Evolutionary conservation across 1,140 invertebrate species (phyloP).

Genomic region (Leptopilina boulardi): DNA sequence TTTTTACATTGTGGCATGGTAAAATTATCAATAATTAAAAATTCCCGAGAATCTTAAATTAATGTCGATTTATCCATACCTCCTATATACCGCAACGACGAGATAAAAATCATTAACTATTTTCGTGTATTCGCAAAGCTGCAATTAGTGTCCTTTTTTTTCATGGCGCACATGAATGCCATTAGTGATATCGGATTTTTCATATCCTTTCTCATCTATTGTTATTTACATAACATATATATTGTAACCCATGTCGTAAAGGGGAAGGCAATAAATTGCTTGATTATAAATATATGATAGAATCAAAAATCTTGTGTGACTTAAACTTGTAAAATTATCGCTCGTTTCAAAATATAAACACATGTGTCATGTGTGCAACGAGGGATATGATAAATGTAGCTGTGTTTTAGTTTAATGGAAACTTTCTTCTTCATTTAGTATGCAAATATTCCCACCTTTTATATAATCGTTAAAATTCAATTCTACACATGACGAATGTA

Average conservation of each 20-base stretch:
- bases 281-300: not conserved
- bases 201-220: conserved; percentile 12
- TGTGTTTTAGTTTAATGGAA: not conserved
- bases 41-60: too few relatives aligned
- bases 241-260: not conserved
- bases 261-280: not conserved
- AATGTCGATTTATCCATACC: not conserved
- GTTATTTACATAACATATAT: not conserved
- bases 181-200: conserved; percentile 25
- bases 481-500: not conserved
- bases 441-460: not conserved
- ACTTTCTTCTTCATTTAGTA: conserved; percentile 10
- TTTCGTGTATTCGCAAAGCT: not conserved
- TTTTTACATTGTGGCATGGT: too few relatives aligned
- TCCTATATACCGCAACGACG: not conserved
- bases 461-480: not conserved
- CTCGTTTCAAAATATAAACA: not conserved
- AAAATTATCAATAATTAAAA: too few relatives aligned
- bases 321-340: not conserved
- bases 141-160: conserved; percentile 26
- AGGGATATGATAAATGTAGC: not conserved
- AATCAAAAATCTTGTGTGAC: not conserved
- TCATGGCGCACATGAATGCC: conserved; percentile 21
- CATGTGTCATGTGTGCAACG: not conserved
- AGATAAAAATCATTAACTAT: conserved; percentile 24